Evolutionary conservation across 2,113 vertebrate genomes (phyloP).

Genomic region (Corythornis vintsioides): DNA sequence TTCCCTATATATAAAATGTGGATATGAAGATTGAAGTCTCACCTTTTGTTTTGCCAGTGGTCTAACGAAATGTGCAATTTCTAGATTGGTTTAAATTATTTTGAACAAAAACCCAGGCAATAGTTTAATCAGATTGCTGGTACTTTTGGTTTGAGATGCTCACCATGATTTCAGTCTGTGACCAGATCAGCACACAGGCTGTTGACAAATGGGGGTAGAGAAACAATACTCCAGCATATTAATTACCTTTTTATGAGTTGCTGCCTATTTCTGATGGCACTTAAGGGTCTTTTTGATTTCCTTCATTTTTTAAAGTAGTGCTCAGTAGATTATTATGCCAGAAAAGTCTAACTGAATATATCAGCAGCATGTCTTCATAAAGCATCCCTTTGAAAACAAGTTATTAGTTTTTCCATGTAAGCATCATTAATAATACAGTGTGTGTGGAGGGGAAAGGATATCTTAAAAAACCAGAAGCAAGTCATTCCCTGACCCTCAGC

Average conservation of each 20-base stretch:
- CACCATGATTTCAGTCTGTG: background rate
- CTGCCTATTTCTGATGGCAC: background rate
- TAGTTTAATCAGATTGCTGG: background rate
- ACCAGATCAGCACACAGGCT: background rate
- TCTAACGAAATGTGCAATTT: background rate
- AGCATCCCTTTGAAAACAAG: conserved; percentile 34
- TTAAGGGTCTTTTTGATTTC: background rate
- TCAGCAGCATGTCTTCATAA: background rate
- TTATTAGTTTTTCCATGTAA: conserved; percentile 48
- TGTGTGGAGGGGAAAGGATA: background rate
- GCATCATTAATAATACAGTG: conserved; percentile 33
- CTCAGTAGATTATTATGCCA: background rate
- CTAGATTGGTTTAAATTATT: background rate
- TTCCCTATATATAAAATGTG: background rate
- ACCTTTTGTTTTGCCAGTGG: background rate
- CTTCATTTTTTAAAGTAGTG: background rate
- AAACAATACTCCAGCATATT: background rate
- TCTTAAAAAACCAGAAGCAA: background rate
- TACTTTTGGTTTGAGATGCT: background rate
- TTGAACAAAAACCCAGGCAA: background rate
- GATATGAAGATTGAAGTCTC: background rate
- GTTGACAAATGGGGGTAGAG: background rate
- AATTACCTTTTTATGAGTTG: background rate
- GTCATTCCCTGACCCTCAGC: background rate
- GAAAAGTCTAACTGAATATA: conserved; percentile 2